Conservation (phyloP, 2,888 invertebrate genomes). For the Nemotelus nigrinus region DNA sequence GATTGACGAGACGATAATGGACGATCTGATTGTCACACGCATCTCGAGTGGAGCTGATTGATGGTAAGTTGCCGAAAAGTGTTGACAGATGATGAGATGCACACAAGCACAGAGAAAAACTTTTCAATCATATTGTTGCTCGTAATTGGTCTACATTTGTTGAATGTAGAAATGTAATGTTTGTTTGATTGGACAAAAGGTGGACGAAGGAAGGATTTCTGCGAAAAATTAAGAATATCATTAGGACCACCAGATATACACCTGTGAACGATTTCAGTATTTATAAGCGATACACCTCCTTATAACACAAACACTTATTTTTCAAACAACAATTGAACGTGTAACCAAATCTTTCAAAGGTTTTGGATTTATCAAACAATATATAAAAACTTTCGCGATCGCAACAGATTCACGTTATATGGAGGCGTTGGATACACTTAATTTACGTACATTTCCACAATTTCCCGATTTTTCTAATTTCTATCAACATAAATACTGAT, state of each 20-base stretch:
- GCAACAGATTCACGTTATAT: neutral
- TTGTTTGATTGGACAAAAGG: constrained; percentile 3
- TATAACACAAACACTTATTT: neutral
- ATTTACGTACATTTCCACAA: constrained; percentile 33
- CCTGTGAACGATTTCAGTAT: constrained; percentile 38
- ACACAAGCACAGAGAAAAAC: constrained; percentile 4
- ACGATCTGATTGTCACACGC: constrained; percentile 1
- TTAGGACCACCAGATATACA: constrained; percentile 15
- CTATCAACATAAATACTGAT: constrained; percentile 30
- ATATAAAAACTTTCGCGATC: no score
- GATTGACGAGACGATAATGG: no score
- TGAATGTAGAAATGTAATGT: neutral
- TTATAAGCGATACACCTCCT: neutral
- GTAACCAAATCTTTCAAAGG: no score
- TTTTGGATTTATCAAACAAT: no score
- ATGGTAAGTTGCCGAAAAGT: constrained; percentile 26
- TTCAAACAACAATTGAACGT: neutral
- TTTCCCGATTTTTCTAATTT: neutral
- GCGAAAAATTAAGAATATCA: constrained; percentile 42
- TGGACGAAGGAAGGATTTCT: constrained; percentile 29
- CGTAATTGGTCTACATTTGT: constrained; percentile 2
- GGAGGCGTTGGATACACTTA: neutral
- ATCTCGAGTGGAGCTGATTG: constrained; percentile 29
- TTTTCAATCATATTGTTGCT: constrained; percentile 4
- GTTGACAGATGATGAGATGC: constrained; percentile 25